Conservation (phyloP, 2,888 invertebrate species). For the Schizaphis graminum region DNA sequence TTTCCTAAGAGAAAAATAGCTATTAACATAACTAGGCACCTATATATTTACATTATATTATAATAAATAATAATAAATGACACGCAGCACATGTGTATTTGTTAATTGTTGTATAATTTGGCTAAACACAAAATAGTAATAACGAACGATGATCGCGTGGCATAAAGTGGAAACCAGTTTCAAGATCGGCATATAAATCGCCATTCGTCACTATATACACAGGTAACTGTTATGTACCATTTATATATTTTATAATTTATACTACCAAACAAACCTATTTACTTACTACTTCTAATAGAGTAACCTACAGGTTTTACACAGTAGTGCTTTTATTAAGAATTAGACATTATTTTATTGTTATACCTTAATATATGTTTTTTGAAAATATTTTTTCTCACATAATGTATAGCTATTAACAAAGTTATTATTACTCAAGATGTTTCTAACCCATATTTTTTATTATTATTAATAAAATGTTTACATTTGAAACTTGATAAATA, state of each 20-base stretch:
- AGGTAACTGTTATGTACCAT: background rate
- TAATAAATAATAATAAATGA: background rate
- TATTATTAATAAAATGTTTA: too few species aligned
- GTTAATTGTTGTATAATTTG: background rate
- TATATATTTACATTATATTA: background rate
- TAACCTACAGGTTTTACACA: background rate
- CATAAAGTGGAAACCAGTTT: constrained; percentile 26
- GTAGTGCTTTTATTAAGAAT: background rate
- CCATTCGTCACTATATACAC: background rate
- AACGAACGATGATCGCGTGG: background rate
- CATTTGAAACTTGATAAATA: too few species aligned
- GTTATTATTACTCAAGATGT: background rate
- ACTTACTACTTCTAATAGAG: background rate
- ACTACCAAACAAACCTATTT: background rate
- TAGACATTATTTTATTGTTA: background rate
- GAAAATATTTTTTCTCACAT: background rate
- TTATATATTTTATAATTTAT: background rate
- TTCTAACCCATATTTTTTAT: background rate
- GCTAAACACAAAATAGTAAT: background rate
- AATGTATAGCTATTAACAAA: background rate
- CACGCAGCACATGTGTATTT: background rate
- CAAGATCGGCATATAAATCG: background rate
- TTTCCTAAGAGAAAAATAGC: background rate
- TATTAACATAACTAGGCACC: background rate
- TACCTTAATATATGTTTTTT: background rate